Evolutionary conservation across 1,140 invertebrate genomes (phyloP).

Genomic region (Brachionus calyciflorus): DNA sequence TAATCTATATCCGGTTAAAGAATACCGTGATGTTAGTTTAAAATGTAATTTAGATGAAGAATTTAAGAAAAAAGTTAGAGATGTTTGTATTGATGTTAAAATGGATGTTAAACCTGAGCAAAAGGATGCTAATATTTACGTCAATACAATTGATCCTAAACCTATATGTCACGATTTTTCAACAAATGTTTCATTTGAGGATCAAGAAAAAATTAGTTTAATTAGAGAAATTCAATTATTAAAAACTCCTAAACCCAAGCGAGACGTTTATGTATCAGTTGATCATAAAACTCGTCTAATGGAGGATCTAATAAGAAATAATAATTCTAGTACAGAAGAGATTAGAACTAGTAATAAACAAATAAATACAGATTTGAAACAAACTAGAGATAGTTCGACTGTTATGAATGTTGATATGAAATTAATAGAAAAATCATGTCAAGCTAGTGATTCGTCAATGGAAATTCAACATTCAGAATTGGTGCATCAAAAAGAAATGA

Average conservation of each 20-base stretch:
- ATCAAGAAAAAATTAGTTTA: not conserved
- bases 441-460: not conserved
- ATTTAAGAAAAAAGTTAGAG: slow-evolving; percentile 16
- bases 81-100: not conserved
- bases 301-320: not conserved
- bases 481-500: not conserved
- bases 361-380: not conserved
- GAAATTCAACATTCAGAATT: not conserved
- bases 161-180: not conserved
- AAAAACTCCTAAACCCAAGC: not conserved
- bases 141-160: not conserved
- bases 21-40: slow-evolving; percentile 13
- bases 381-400: not conserved
- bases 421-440: not conserved
- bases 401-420: not conserved
- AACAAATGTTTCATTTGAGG: not conserved
- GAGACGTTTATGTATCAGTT: slow-evolving; percentile 5
- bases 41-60: slow-evolving; percentile 36
- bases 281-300: not conserved
- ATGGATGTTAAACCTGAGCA: not conserved
- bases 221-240: not conserved
- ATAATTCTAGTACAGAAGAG: not conserved
- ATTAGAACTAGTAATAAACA: not conserved
- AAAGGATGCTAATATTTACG: slow-evolving; percentile 33
- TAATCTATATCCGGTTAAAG: not conserved